phyloP scores from a whole-genome alignment of 1,140 invertebrate species.

The Drosophila micromelanica region DNA sequence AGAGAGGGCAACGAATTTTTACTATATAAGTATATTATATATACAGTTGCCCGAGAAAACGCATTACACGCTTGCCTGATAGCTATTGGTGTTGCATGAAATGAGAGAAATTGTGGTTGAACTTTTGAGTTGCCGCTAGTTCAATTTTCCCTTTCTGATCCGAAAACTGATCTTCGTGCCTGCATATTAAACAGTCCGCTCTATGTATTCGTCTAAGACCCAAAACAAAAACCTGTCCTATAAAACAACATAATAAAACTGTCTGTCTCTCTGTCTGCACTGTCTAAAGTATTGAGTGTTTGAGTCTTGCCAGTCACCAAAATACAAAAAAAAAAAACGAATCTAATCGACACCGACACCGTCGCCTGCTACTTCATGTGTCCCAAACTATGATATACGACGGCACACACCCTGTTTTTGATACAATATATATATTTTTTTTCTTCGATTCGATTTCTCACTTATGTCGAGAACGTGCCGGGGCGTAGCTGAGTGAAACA shows the following conservation, averaged over 20 bases:
- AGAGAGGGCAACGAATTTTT: too few species aligned
- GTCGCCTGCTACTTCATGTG: constrained; percentile 18
- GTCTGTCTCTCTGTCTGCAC: constrained; percentile 42
- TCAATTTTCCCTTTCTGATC: constrained; percentile 42
- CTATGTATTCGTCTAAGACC: constrained; percentile 13
- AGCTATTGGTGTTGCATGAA: constrained; percentile 11
- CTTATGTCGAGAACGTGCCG: constrained; percentile 10
- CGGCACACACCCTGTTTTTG: constrained; percentile 24
- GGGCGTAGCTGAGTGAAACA: background rate
- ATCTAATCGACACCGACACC: constrained; percentile 64
- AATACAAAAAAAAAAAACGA: too few species aligned
- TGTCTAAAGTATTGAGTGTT: background rate
- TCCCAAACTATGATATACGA: constrained; percentile 40
- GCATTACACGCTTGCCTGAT: constrained; percentile 17
- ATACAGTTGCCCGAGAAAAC: constrained; percentile 11
- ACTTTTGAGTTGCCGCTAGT: background rate
- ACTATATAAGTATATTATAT: too few species aligned
- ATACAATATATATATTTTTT: constrained; percentile 21
- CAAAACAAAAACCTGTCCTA: constrained; percentile 59
- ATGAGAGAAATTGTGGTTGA: constrained; percentile 20
- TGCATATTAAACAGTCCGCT: constrained; percentile 60
- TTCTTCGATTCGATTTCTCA: constrained; percentile 34
- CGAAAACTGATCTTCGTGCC: constrained; percentile 26
- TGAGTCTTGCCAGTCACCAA: constrained; percentile 38
- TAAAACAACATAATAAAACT: constrained; percentile 66